phyloP scores from a whole-genome alignment of 2,113 vertebrate genomes.

The Mesoclemmys tuberculata region DNA sequence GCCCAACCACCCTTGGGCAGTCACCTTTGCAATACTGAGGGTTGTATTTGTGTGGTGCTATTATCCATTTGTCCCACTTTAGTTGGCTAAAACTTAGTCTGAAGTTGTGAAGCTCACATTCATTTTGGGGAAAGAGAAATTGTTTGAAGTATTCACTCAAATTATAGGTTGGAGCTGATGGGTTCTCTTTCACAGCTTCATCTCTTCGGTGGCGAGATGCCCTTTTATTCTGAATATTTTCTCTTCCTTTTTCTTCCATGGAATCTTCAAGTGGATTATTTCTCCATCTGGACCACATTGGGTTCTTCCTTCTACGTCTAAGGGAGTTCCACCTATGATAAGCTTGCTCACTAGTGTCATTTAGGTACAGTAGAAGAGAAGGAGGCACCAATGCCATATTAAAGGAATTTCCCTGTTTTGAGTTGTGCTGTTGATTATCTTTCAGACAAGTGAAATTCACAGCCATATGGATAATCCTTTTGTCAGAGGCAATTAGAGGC shows the following conservation, averaged over 20 bases:
- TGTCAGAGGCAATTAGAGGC: slow-evolving; percentile 81
- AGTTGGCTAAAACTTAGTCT: slow-evolving; percentile 92
- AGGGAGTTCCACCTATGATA: slow-evolving; percentile 74
- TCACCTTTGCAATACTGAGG: slow-evolving; percentile 93
- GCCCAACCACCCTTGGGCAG: slow-evolving; percentile 86
- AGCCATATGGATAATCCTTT: slow-evolving; percentile 82
- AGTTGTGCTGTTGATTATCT: slow-evolving; percentile 40
- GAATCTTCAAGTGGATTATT: background rate
- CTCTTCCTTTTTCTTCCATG: background rate
- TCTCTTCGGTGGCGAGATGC: slow-evolving; percentile 77
- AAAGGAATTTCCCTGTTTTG: background rate
- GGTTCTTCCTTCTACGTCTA: background rate
- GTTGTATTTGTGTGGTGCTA: slow-evolving; percentile 92
- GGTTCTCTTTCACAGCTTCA: slow-evolving; percentile 30
- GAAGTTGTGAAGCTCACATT: slow-evolving; percentile 92
- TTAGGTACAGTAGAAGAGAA: slow-evolving; percentile 91
- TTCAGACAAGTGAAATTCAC: slow-evolving; percentile 84
- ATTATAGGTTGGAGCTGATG: slow-evolving; percentile 53
- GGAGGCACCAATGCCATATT: slow-evolving; percentile 77
- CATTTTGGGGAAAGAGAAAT: slow-evolving; percentile 80
- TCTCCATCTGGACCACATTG: background rate
- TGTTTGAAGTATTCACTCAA: slow-evolving; percentile 81
- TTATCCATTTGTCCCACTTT: slow-evolving; percentile 93
- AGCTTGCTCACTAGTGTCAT: slow-evolving; percentile 86
- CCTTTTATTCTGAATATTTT: background rate